Evolutionary conservation across 2,113 vertebrate species (phyloP), one percentile per base, ranked within the genome.

Genomic region (Danionella cerebrum): DNA sequence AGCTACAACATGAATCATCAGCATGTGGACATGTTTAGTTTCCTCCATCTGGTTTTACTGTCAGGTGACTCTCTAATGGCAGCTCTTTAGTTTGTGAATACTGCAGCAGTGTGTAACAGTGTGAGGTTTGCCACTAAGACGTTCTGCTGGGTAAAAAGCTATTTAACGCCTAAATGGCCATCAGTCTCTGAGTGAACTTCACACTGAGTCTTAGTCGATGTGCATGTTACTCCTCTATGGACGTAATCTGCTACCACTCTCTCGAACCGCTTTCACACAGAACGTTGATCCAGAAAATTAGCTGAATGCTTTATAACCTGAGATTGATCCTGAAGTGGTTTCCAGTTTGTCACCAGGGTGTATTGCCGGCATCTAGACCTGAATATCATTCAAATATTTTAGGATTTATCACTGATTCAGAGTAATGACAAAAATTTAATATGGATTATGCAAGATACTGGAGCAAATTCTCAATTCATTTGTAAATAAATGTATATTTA

Each of bases 1-100:
- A 36, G 21, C 38, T 24, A 18, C 57, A 29, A 44, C 38, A 44
- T 31, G 57, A 29, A 44, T 21, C 25, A 4, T 44, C 39, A 60
- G 25, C 41, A 60, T 60, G 39, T 60, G 39, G 14, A 25, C 45
- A 31, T 60, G 57, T 60, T 60, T 60, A 44, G 57, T 60, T 45
- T 45, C 6, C 45, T 45, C 11, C 25, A 44, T 60, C 57, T 60
- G 57, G n/a, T 45, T 31, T 31, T 19, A 60, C 6, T 31, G 10
- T 60, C 57, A 60, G 13, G 57, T 60, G 39, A 45, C 57, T 27
- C 53, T 59, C 25, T 60, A 60, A 45, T 31, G 57, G 45, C 39
- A 19, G 39, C 9, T 60, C 39, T 60, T 42, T 59, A 59, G 57
- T 60, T 60, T 44, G 57, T 31, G 39, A 45, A 31, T 45, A 60